Conservation (phyloP, 2,113 vertebrate genomes). For the Aptenodytes patagonicus region DNA sequence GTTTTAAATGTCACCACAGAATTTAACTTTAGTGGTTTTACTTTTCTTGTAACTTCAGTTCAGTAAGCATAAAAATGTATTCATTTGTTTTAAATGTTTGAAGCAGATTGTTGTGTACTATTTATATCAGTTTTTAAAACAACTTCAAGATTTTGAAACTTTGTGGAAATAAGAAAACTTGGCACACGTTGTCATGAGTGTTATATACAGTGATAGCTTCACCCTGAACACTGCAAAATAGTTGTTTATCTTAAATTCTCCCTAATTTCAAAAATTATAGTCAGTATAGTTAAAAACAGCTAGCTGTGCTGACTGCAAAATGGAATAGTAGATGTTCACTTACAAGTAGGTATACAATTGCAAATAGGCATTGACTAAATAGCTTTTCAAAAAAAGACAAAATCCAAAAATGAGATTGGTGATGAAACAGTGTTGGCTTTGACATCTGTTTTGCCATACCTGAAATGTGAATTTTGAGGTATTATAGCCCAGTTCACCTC, state of each 20-base stretch:
- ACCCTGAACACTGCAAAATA: not conserved
- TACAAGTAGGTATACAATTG: slow-evolving; percentile 44
- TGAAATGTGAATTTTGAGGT: slow-evolving; percentile 17
- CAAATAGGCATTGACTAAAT: not conserved
- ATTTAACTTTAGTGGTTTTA: not conserved
- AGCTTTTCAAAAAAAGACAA: not conserved
- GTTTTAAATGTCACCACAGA: not conserved
- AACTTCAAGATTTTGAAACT: slow-evolving; percentile 21
- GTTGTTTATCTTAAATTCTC: not conserved
- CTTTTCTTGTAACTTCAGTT: not conserved
- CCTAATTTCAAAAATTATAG: not conserved
- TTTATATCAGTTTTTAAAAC: slow-evolving; percentile 44
- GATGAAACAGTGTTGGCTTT: not conserved
- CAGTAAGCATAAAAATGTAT: not conserved
- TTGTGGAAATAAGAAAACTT: slow-evolving; percentile 4
- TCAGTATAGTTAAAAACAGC: not conserved
- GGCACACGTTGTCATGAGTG: not conserved
- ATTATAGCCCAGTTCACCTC: not conserved
- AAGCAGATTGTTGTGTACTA: slow-evolving; percentile 37
- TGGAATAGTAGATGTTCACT: slow-evolving; percentile 20
- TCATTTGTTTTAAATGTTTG: not conserved
- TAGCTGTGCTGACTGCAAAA: slow-evolving; percentile 20
- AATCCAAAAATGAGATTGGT: not conserved
- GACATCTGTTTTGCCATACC: not conserved
- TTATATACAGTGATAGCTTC: not conserved